A percentile compares a stretch with the other conserved stretches of the same genome.
Evolutionary conservation across 2,888 invertebrate genomes (phyloP).

Genomic region (Philhelius pedissequus): DNA sequence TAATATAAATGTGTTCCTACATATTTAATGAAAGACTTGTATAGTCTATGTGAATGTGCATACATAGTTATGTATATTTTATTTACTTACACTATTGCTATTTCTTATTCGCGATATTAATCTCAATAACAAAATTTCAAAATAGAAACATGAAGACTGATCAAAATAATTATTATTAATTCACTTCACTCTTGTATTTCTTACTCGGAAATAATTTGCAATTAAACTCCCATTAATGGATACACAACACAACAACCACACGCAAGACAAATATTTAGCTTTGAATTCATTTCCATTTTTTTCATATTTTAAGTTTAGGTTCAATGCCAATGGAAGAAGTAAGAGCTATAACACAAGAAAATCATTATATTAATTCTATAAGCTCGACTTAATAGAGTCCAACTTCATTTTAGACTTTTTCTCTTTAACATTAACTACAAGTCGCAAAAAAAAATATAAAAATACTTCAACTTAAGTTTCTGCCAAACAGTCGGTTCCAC

Average conservation of each 20-base stretch:
- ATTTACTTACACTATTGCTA: background rate
- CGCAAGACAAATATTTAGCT: constrained; percentile 12
- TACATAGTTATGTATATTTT: no score
- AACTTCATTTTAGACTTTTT: background rate
- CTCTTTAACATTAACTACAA: constrained; percentile 16
- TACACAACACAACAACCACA: background rate
- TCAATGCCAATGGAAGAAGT: constrained; percentile 3
- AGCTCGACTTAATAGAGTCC: background rate
- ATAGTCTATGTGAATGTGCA: no score
- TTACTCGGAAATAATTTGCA: background rate
- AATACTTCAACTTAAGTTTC: background rate
- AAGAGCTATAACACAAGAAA: background rate
- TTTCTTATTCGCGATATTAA: background rate
- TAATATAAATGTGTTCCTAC: no score
- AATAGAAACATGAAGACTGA: background rate
- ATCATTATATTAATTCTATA: background rate
- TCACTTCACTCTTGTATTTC: constrained; percentile 1
- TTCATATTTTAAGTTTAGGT: constrained; percentile 15
- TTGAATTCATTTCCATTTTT: constrained; percentile 44
- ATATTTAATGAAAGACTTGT: no score
- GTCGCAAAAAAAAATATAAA: background rate
- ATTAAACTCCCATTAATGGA: constrained; percentile 17
- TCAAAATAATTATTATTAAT: constrained; percentile 19
- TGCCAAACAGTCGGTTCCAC: constrained; percentile 35
- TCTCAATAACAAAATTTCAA: background rate